A percentile compares a stretch with the other conserved stretches of the same genome.
Conservation (phyloP, 2,797 vertebrate genomes). For the Poeciliopsis paucimaculata region DNA sequence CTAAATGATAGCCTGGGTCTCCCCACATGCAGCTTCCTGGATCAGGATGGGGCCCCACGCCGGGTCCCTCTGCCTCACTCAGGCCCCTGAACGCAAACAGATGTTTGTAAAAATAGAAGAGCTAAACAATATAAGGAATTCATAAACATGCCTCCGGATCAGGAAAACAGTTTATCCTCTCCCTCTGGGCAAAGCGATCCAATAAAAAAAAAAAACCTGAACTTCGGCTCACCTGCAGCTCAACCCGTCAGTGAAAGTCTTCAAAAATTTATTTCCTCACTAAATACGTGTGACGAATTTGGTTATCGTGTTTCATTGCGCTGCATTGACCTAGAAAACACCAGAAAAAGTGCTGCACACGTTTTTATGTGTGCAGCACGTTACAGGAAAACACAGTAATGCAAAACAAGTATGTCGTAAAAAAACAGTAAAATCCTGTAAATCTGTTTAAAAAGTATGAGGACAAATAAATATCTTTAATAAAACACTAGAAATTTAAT, state of each 20-base stretch:
- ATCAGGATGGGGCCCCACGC: conserved; percentile 50
- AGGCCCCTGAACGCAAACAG: conserved; percentile 61
- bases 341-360: background rate
- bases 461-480: background rate
- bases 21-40: conserved; percentile 41
- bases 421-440: background rate
- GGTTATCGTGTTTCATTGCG: conserved; percentile 41
- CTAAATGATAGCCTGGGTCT: conserved; percentile 46
- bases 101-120: conserved; percentile 63
- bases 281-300: conserved; percentile 35
- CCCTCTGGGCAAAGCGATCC: conserved; percentile 23
- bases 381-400: background rate
- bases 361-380: conserved; percentile 9
- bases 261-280: conserved; percentile 37
- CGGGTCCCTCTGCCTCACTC: conserved; percentile 45
- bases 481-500: background rate
- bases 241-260: conserved; percentile 44
- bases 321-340: conserved; percentile 11
- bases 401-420: background rate
- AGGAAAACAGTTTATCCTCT: conserved; percentile 66
- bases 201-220: conserved; percentile 52
- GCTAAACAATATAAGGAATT: conserved; percentile 63
- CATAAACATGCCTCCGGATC: conserved; percentile 67
- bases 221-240: conserved; percentile 53
- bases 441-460: background rate